phyloP scores from a whole-genome alignment of 2,888 invertebrate genomes.

The Aricia artaxerxes region DNA sequence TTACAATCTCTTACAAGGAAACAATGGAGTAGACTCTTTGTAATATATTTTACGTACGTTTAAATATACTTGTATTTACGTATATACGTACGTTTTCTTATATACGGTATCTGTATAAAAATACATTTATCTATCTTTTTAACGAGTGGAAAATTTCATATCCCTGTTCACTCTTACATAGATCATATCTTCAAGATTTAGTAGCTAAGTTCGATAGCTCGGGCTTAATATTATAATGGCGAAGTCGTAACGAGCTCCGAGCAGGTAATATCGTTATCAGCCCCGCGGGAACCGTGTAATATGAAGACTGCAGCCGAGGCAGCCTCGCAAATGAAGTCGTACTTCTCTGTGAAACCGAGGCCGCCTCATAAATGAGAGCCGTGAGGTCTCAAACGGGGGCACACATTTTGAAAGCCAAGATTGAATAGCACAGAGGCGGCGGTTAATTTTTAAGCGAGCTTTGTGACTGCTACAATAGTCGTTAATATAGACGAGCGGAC shows the following conservation, averaged over 20 bases:
- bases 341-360: neutral
- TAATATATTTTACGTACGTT: too few relatives aligned
- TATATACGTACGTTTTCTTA: neutral
- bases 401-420: neutral
- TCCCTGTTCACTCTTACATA: neutral
- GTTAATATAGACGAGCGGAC: neutral
- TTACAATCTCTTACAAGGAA: neutral
- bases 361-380: neutral
- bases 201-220: neutral
- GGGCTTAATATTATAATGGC: slow-evolving; percentile 4
- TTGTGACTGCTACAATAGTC: neutral
- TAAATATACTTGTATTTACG: too few relatives aligned
- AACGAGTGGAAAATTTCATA: neutral
- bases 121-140: neutral
- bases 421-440: neutral
- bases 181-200: neutral
- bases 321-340: neutral
- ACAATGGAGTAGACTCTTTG: neutral
- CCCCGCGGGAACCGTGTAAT: neutral
- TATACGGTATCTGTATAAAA: too few relatives aligned
- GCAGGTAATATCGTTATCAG: neutral
- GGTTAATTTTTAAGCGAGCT: neutral
- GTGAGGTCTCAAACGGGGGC: neutral
- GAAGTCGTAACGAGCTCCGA: neutral
- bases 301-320: neutral